Conservation (phyloP, 2,888 invertebrate genomes). For the Agrochola lota region DNA sequence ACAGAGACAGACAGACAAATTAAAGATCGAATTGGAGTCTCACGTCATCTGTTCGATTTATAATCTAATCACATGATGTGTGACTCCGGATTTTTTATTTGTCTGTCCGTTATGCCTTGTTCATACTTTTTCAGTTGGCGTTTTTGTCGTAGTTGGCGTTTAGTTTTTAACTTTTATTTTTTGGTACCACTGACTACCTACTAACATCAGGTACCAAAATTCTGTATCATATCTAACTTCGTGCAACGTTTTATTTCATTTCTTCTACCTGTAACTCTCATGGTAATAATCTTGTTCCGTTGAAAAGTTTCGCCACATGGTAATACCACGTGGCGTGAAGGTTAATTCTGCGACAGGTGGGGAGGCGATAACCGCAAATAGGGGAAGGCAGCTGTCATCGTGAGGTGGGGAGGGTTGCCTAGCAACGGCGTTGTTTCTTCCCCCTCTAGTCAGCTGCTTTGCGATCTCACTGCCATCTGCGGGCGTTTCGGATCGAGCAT, state of each 20-base stretch:
- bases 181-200: too few species aligned
- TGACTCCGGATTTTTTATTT: too few species aligned
- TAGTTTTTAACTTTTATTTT: too few species aligned
- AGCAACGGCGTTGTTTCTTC: slow-evolving; percentile 55
- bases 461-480: slow-evolving; percentile 44
- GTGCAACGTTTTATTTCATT: not conserved
- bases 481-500: not conserved
- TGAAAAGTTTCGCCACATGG: slow-evolving; percentile 33
- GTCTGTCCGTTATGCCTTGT: too few species aligned
- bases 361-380: not conserved
- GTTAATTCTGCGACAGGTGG: slow-evolving; percentile 3
- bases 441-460: slow-evolving; percentile 48
- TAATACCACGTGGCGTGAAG: slow-evolving; percentile 30
- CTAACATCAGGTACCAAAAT: not conserved
- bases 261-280: not conserved
- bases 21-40: too few species aligned
- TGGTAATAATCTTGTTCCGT: not conserved
- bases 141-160: too few species aligned
- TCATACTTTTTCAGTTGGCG: too few species aligned
- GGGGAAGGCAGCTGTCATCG: not conserved
- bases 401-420: slow-evolving; percentile 38
- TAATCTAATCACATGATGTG: too few species aligned
- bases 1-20: too few species aligned
- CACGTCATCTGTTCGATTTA: too few species aligned
- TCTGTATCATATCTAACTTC: not conserved